Conservation (phyloP, 1,140 invertebrate species). For the Drosophila insularis region DNA sequence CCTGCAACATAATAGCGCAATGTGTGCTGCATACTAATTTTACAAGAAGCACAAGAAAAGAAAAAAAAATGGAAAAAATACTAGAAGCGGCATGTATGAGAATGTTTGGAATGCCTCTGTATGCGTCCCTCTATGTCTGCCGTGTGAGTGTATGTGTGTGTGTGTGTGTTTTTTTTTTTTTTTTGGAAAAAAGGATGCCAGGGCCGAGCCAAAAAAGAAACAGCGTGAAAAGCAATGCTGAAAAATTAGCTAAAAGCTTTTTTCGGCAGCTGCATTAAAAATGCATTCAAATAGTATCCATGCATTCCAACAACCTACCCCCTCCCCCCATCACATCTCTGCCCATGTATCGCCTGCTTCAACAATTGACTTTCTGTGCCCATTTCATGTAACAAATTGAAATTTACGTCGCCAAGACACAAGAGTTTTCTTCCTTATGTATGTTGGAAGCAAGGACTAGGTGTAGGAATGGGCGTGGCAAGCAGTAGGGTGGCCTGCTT, state of each 20-base stretch:
- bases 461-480: slow-evolving; percentile 1
- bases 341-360: slow-evolving; percentile 1
- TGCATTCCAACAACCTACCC: not conserved
- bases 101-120: slow-evolving; percentile 11
- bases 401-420: slow-evolving; percentile 52
- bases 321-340: not conserved
- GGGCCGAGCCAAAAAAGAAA: slow-evolving; percentile 39
- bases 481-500: slow-evolving; percentile 32
- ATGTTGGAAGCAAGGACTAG: not conserved
- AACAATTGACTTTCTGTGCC: slow-evolving; percentile 52
- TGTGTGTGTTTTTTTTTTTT: no score
- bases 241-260: slow-evolving; percentile 81
- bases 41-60: slow-evolving; percentile 29
- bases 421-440: slow-evolving; percentile 21
- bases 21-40: slow-evolving; percentile 78
- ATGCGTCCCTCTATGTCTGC: not conserved
- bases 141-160: no score
- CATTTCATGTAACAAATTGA: slow-evolving; percentile 39
- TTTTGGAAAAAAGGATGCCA: slow-evolving; percentile 62
- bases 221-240: slow-evolving; percentile 32
- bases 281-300: slow-evolving; percentile 66
- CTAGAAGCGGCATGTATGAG: slow-evolving; percentile 15
- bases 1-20: slow-evolving; percentile 78
- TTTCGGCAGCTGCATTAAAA: slow-evolving; percentile 70
- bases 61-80: slow-evolving; percentile 1